Percentiles rank a stretch among this genome's conserved stretches.
phyloP scores from a whole-genome alignment of 2,888 invertebrate genomes.

The Mimumesa dahlbomi region DNA sequence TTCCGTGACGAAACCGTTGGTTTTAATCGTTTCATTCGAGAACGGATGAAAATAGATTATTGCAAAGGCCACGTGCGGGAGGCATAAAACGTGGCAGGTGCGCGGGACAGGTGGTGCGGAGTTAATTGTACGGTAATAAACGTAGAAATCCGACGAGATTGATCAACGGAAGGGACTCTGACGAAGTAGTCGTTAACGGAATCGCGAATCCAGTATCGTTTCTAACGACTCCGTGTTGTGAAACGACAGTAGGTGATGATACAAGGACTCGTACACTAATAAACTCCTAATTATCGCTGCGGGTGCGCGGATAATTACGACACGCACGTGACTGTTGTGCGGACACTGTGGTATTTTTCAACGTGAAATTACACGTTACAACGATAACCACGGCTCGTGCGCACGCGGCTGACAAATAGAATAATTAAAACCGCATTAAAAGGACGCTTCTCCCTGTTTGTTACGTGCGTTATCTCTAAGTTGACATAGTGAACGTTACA shows the following conservation, averaged over 20 bases:
- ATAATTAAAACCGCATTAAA: conserved; percentile 77
- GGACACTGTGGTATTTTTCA: conserved; percentile 53
- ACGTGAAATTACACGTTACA: conserved; percentile 61
- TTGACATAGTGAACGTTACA: no score
- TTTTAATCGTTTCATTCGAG: not conserved
- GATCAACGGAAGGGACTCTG: conserved; percentile 9
- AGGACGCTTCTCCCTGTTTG: conserved; percentile 16
- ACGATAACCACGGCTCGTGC: conserved; percentile 41
- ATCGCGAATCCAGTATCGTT: not conserved
- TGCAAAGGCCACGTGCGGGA: conserved; percentile 46
- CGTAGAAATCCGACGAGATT: conserved; percentile 40
- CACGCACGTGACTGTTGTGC: conserved; percentile 52
- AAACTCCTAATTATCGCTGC: conserved; percentile 71
- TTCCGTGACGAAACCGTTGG: no score
- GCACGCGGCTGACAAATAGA: conserved; percentile 70
- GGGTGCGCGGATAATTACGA: conserved; percentile 65
- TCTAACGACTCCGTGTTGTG: conserved; percentile 1
- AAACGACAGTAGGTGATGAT: conserved; percentile 31
- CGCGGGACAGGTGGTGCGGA: conserved; percentile 60
- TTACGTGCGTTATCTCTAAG: conserved; percentile 19
- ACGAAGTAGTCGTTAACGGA: not conserved
- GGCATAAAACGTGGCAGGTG: conserved; percentile 63
- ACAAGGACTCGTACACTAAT: conserved; percentile 63
- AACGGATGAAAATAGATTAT: conserved; percentile 20
- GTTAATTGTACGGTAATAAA: conserved; percentile 43